Percentiles rank a stretch among this genome's conserved stretches.
Conservation (phyloP, 2,797 vertebrate genomes). For the Oceanodroma leucorhoa region DNA sequence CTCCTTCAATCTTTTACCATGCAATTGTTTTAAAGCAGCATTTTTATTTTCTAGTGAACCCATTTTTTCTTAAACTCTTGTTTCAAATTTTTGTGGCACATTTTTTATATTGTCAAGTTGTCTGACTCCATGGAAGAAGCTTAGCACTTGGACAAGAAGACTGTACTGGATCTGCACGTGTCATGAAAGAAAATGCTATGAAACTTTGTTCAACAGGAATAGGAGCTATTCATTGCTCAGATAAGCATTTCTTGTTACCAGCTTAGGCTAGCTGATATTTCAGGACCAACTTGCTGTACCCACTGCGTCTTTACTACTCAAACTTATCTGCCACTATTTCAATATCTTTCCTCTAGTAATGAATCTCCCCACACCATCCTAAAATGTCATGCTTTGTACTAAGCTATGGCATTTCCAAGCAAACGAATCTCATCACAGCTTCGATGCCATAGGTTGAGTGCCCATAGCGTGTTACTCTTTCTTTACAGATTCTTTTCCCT, state of each 20-base stretch:
- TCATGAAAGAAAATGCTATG: neutral
- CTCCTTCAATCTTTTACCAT: neutral
- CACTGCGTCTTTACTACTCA: neutral
- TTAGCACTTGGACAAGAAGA: neutral
- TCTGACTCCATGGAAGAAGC: neutral
- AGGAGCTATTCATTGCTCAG: neutral
- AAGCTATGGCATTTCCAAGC: neutral
- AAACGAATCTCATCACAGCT: neutral
- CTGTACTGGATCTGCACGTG: neutral
- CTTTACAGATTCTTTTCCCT: neutral
- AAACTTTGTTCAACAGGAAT: neutral
- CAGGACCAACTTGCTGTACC: neutral
- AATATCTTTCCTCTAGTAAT: neutral
- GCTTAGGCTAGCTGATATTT: neutral
- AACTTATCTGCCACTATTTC: neutral
- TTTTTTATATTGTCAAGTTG: neutral
- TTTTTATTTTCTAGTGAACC: neutral
- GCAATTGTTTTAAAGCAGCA: neutral
- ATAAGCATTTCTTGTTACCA: neutral
- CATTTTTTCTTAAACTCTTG: neutral
- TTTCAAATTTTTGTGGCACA: neutral
- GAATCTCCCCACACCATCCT: fast-evolving
- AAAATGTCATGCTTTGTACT: neutral
- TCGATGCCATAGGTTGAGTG: neutral
- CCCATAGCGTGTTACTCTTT: neutral